Evolutionary conservation across 2,888 invertebrate genomes (phyloP).

Genomic region (Nemoura dubitans): DNA sequence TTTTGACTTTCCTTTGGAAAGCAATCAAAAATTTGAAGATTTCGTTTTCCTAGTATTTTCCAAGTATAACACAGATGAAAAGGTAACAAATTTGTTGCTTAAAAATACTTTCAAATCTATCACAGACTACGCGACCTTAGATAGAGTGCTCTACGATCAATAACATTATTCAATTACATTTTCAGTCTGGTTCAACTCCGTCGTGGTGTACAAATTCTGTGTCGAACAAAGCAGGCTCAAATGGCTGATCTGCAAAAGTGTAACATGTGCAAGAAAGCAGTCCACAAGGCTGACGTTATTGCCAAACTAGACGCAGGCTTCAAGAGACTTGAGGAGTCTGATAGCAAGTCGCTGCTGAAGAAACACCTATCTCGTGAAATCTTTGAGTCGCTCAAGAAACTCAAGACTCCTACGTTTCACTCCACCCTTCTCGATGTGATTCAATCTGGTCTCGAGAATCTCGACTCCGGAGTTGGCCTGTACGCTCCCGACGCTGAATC

Average conservation of each 20-base stretch:
- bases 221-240: background rate
- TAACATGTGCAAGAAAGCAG: background rate
- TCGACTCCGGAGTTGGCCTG: slow-evolving; percentile 72
- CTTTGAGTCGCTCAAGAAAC: slow-evolving; percentile 65
- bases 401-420: slow-evolving; percentile 65
- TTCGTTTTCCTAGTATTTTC: too few species aligned
- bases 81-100: background rate
- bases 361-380: slow-evolving; percentile 67
- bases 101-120: too few species aligned
- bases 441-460: slow-evolving; percentile 72
- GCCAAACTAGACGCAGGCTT: slow-evolving; percentile 64
- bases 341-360: slow-evolving; percentile 71
- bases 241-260: background rate
- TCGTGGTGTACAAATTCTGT: background rate
- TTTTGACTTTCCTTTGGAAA: background rate
- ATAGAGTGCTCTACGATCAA: too few species aligned
- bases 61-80: background rate
- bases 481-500: slow-evolving; percentile 75
- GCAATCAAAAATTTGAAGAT: background rate
- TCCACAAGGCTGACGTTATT: slow-evolving; percentile 49
- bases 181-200: background rate
- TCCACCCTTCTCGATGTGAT: slow-evolving; percentile 72
- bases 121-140: too few species aligned
- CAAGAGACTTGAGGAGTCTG: slow-evolving; percentile 60
- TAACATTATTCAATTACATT: too few species aligned